A percentile compares a stretch with the other conserved stretches of the same genome.
These are phyloP conservation scores for Chloroclystis v-ata DNA, from an alignment of 2,888 invertebrate genomes.

Conservation along the genomic window DNA sequence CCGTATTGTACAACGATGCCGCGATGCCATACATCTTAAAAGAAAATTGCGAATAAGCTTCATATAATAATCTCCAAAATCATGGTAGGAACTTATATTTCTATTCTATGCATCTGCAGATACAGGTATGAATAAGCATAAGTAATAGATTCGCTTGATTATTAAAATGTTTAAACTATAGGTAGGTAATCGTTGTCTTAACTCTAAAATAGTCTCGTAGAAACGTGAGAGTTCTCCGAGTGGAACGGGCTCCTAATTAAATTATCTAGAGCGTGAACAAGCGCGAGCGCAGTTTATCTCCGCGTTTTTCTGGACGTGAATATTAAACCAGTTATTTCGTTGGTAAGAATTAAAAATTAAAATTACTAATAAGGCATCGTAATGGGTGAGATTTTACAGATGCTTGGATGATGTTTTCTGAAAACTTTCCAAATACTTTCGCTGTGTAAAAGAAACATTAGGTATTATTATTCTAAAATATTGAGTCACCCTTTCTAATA, in stretches of 20 bases:
- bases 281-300: constrained; percentile 51
- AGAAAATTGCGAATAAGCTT: too few relatives aligned
- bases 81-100: too few relatives aligned
- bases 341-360: constrained; percentile 30
- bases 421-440: constrained; percentile 18
- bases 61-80: too few relatives aligned
- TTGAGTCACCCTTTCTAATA: too few relatives aligned
- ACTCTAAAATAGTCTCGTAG: constrained; percentile 51
- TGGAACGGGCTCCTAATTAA: constrained; percentile 76
- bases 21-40: too few relatives aligned
- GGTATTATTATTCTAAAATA: too few relatives aligned
- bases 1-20: background rate
- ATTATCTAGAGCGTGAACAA: constrained; percentile 67
- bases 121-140: too few relatives aligned
- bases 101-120: too few relatives aligned
- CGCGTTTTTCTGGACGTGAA: constrained; percentile 48
- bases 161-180: too few relatives aligned
- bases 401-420: constrained; percentile 16
- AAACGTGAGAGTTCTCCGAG: constrained; percentile 57
- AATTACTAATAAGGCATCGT: constrained; percentile 27
- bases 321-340: constrained; percentile 44
- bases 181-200: background rate
- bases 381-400: constrained; percentile 23
- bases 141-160: too few relatives aligned
- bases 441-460: background rate